These are phyloP conservation scores for Eospalax fontanierii DNA, from an alignment of 2,797 vertebrate species.

Conservation along the genomic window DNA sequence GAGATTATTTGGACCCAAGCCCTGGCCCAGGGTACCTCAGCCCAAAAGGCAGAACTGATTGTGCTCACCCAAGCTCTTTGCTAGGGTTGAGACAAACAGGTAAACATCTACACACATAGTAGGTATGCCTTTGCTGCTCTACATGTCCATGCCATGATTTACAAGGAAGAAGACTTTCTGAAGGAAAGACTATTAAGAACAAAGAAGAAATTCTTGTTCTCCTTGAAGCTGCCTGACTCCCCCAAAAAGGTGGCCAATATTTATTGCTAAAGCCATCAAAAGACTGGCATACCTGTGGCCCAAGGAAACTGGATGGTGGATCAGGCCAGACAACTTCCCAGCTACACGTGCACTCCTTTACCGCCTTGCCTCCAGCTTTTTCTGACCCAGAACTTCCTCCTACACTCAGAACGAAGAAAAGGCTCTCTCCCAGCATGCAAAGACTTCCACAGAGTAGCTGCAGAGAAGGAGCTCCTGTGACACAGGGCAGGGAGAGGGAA, in stretches of 20 bases:
- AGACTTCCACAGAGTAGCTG: too few relatives aligned
- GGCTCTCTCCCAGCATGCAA: too few relatives aligned
- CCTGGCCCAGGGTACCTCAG: not conserved
- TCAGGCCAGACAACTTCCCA: not conserved
- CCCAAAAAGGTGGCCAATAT: not conserved
- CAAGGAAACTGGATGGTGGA: not conserved
- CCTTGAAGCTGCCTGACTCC: not conserved
- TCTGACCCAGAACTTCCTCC: not conserved
- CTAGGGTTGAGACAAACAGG: not conserved
- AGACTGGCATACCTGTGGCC: too few relatives aligned
- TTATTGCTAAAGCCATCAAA: not conserved
- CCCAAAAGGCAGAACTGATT: not conserved
- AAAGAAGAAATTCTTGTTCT: not conserved
- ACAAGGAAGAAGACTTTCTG: not conserved
- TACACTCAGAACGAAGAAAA: not conserved
- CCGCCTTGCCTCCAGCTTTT: too few relatives aligned
- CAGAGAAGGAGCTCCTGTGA: too few relatives aligned
- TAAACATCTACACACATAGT: not conserved
- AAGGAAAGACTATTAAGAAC: not conserved
- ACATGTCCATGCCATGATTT: not conserved
- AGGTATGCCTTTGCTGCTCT: too few relatives aligned
- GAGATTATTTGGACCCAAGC: not conserved
- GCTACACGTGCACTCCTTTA: too few relatives aligned
- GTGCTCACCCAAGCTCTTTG: not conserved
- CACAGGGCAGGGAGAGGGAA: too few relatives aligned